phyloP scores from a whole-genome alignment of 2,797 vertebrate species.

The Alcedo atthis region DNA sequence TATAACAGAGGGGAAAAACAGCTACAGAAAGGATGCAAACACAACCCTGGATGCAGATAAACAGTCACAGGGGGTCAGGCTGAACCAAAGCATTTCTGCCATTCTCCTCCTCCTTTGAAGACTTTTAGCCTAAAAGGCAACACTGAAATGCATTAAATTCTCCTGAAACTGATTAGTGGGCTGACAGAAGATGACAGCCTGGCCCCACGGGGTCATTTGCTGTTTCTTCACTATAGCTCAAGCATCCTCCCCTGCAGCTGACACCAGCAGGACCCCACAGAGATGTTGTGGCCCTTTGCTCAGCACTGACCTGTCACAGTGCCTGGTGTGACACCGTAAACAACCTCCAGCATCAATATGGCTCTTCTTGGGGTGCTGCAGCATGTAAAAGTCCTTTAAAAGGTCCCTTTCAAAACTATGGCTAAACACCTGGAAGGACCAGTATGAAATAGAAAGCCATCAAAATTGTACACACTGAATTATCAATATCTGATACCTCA shows the following conservation, averaged over 20 bases:
- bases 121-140: background rate
- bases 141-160: background rate
- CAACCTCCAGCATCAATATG: background rate
- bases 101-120: background rate
- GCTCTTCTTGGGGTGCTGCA: background rate
- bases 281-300: background rate
- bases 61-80: background rate
- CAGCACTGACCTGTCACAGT: background rate
- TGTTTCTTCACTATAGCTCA: background rate
- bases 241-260: background rate
- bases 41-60: background rate
- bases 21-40: constrained; percentile 23
- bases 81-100: background rate
- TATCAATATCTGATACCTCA: background rate
- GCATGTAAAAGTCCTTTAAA: background rate
- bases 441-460: constrained; percentile 38
- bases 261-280: background rate
- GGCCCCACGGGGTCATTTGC: rapidly evolving
- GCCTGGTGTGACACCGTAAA: background rate
- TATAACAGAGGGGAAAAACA: background rate
- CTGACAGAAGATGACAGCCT: background rate
- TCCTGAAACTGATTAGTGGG: background rate
- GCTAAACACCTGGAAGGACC: constrained; percentile 35
- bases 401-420: constrained; percentile 30
- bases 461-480: constrained; percentile 52